Base-by-base conservation (phyloP, 2,888 invertebrate species). In the Ephialtes manifestator region DNA sequence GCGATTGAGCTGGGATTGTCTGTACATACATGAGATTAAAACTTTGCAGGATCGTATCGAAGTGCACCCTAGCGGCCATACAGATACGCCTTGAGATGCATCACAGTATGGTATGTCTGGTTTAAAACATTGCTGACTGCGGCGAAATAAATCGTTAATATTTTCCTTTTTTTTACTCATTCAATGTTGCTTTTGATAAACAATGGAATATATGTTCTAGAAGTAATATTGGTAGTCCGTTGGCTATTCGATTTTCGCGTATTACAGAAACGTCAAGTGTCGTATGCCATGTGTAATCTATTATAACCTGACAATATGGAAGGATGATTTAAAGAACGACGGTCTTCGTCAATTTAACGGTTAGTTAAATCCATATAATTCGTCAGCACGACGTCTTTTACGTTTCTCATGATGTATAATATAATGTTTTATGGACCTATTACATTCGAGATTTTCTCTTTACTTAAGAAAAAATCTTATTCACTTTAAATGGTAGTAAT, bases 271-370 rank as follows among this genome's bases (percentile, higher is more conserved):
- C 20, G 39, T 75, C 28, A 48, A 28, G 11, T 67, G 74, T 28
- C 39, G 67, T 74, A 68, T 35, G 74, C 81, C 81, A 81, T 81
- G 81, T 74, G 81, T 58, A 58, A 74, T n/a, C 43, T 48, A 58
- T 58, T 58, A 74, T 81, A 81, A 75, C 74, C 74, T 81, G 67
- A 80, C 46, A 75, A 74, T 51, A 81, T 68, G 65, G 72, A 58
- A 20, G 43, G 28, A 55, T 48, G 60, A 35, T 60, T 46, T 39
- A 11, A 48, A 31, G 15, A 74, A 48, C n/a, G 58, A 31, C 31
- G 58, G 13, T 53, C 20, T 55, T 28, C 2, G 58, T 4, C 15
- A 35, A 31, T 43, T 71, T 11, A 31, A 31, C 46, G 81, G 81
- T 81, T 20, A 65, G 46, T 60, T 35, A 39, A 18, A 31, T 35